Evolutionary conservation across 2,113 vertebrate genomes (phyloP).

Genomic region (Cyprinodon tularosa): DNA sequence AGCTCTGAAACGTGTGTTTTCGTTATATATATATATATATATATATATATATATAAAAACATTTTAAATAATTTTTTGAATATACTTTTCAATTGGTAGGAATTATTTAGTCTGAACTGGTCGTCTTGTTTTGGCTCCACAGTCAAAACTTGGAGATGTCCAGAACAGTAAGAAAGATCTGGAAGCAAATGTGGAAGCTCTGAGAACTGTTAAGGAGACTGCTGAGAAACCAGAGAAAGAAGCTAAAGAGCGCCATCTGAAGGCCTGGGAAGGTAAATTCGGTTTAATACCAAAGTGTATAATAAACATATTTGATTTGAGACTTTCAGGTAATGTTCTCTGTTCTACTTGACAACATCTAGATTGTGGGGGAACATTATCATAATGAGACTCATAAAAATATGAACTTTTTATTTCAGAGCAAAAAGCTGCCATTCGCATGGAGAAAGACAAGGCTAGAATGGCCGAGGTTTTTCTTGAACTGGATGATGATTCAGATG

Average conservation of each 20-base stretch:
- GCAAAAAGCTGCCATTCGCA: constrained; percentile 78
- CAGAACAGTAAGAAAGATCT: constrained; percentile 79
- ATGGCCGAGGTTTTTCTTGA: constrained; percentile 84
- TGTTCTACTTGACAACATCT: neutral
- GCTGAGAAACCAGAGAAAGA: constrained; percentile 88
- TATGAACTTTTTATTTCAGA: constrained; percentile 72
- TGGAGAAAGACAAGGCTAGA: constrained; percentile 79
- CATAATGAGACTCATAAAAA: neutral
- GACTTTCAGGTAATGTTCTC: neutral
- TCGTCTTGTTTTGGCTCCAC: constrained; percentile 14
- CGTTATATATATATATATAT: neutral
- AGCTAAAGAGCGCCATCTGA: constrained; percentile 87
- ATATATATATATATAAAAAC: no score
- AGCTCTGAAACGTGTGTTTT: neutral
- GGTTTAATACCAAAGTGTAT: neutral
- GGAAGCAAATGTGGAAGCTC: constrained; percentile 82
- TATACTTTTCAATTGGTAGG: neutral
- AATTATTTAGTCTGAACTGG: neutral
- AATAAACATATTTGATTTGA: neutral
- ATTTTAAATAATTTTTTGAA: no score
- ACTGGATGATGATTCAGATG: constrained; percentile 85
- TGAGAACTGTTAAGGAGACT: constrained; percentile 83
- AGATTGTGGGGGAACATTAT: neutral
- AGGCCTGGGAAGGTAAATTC: constrained; percentile 87
- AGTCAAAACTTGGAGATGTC: constrained; percentile 83